Evolutionary conservation across 2,888 invertebrate genomes (phyloP), one percentile per base, ranked within the genome.

Genomic region (Phalera bucephala): DNA sequence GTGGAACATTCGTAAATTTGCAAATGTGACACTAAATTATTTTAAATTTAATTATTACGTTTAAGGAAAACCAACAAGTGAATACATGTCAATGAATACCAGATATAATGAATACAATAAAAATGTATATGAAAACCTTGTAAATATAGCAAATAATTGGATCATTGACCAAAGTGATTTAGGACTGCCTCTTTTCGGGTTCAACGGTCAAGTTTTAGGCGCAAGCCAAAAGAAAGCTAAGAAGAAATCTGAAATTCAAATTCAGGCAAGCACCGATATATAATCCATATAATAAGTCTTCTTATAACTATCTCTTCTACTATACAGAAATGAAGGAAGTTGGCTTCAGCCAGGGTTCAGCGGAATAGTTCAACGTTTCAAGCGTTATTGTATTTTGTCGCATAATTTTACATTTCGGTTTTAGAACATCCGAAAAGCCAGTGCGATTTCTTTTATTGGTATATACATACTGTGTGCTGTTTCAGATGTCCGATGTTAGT

Each of bases 131-230:
- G 88, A 89, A 2, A 66, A 33, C 43, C 66, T 89, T 2, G 48
- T 86, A 11, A 78, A 73, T 41, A 75, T 85, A 19, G 81, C 87
- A 8, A 83, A 80, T 46, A 89, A 89, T 49, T 89, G 88, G 88
- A 45, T 80, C 9, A 40, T 80, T 15, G 83, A 84, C 36, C 71
- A 77, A 34, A 52, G 72, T 31, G 87, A 86, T 15, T 4, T 88
- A 3, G 84, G 79, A 3, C 45, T 9, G 15, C 88, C 88, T 5
- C 45, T 88, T 10, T 61, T 64, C 22, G 68, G 69, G 11, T 67
- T 87, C 17, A 80, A 69, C 36, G 88, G 88, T 0, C 80, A 80
- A 47, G 9, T 81, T 1, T 43, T 79, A n/a, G 76, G 73, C 2
- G 48, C 58, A 4, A 43, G 64, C 14, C 79, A 75, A 44, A 88